These are phyloP conservation scores for Phortica magna DNA, from an alignment of 2,888 invertebrate species.

Conservation along the genomic window DNA sequence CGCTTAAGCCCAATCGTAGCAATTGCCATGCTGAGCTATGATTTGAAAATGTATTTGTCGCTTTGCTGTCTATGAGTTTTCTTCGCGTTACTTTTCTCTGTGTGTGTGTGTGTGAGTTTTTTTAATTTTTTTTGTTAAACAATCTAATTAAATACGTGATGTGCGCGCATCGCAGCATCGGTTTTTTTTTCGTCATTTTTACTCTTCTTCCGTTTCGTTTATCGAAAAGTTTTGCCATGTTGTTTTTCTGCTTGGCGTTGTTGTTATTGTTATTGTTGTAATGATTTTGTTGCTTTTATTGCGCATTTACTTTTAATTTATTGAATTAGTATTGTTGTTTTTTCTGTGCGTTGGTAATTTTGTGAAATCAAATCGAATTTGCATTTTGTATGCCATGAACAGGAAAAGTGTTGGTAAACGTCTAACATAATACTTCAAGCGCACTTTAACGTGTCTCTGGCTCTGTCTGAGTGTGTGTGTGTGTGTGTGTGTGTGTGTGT, in stretches of 20 bases:
- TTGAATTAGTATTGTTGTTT: slow-evolving; percentile 22
- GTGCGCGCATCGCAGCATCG: background rate
- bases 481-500: background rate
- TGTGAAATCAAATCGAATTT: slow-evolving; percentile 7
- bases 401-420: too few relatives aligned
- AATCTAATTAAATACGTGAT: slow-evolving; percentile 35
- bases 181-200: background rate
- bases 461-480: background rate
- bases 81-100: too few relatives aligned
- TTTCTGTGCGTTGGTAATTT: background rate
- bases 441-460: background rate
- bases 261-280: background rate
- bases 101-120: background rate
- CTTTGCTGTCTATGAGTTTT: background rate
- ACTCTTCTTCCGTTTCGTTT: background rate
- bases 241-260: background rate
- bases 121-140: background rate
- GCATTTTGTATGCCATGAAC: background rate
- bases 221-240: background rate
- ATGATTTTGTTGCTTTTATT: slow-evolving; percentile 2
- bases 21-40: background rate
- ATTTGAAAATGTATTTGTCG: background rate
- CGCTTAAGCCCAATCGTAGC: background rate
- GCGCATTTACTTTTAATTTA: slow-evolving; percentile 26
- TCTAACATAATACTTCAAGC: background rate